Conservation (phyloP, 2,888 invertebrate species). For the Phorcus lineatus region DNA sequence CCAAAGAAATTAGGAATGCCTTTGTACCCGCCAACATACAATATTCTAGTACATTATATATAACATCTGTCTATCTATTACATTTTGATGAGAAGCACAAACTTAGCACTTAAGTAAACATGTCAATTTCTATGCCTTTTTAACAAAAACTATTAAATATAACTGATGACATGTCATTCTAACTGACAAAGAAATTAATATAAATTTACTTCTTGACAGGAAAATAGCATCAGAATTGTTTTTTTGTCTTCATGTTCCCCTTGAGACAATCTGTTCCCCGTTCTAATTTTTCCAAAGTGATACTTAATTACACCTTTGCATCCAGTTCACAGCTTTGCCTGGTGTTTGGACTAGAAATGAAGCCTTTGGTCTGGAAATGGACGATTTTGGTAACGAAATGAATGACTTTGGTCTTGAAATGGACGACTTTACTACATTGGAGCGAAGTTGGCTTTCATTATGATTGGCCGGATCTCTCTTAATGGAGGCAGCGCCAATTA, state of each 20-base stretch:
- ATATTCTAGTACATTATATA: too few relatives aligned
- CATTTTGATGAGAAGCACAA: too few relatives aligned
- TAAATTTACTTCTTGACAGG: constrained; percentile 8
- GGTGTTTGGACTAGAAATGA: not conserved
- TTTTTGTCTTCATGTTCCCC: not conserved
- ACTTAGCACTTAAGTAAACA: too few relatives aligned
- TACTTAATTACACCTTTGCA: not conserved
- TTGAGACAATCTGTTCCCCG: not conserved
- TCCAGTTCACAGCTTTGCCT: not conserved
- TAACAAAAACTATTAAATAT: not conserved
- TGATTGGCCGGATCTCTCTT: constrained; percentile 19
- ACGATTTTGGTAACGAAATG: not conserved
- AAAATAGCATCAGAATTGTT: not conserved
- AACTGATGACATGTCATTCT: not conserved
- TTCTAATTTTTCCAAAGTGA: constrained; percentile 3
- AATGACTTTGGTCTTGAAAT: not conserved
- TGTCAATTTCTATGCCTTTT: too few relatives aligned
- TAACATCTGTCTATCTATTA: too few relatives aligned
- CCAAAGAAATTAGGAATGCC: too few relatives aligned
- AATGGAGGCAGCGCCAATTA: constrained; percentile 22
- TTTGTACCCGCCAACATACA: too few relatives aligned
- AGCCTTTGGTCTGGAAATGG: not conserved
- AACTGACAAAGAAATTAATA: not conserved
- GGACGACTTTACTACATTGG: not conserved
- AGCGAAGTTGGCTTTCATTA: not conserved